Evolutionary conservation across 2,888 invertebrate genomes (phyloP).

Genomic region (Ptilodon capucinus): DNA sequence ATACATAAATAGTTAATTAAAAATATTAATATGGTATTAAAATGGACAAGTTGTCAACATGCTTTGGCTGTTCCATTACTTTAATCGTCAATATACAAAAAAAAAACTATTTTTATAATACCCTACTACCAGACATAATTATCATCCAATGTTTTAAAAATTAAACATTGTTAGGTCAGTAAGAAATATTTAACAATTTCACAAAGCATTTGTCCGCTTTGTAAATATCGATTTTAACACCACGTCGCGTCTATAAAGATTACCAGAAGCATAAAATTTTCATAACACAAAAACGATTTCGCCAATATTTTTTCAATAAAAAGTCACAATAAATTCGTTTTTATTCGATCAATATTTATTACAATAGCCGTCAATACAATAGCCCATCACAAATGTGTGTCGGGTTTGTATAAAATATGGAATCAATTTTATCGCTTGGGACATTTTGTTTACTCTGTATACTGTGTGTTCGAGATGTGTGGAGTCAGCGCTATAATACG

Average conservation of each 20-base stretch:
- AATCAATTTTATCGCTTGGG: conserved; percentile 17
- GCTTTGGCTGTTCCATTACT: no score
- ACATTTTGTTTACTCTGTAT: conserved; percentile 14
- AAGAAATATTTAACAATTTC: no score
- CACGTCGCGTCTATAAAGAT: conserved; percentile 2
- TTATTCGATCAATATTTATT: conserved; percentile 39
- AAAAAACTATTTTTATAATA: no score
- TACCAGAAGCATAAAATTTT: neutral
- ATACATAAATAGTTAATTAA: no score
- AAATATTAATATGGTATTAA: no score
- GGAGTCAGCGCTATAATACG: conserved; percentile 1
- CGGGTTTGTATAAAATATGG: conserved; percentile 27
- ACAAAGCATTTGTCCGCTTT: no score
- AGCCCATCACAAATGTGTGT: conserved; percentile 23
- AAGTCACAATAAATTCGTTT: conserved; percentile 28
- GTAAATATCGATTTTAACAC: no score
- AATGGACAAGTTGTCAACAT: no score
- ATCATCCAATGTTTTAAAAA: no score
- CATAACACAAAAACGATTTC: conserved; percentile 1
- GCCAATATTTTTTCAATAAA: conserved; percentile 36
- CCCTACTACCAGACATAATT: no score
- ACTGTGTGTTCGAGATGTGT: conserved; percentile 5
- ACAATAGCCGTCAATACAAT: conserved; percentile 13
- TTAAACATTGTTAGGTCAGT: no score
- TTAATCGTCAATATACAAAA: no score